Evolutionary conservation across 1,140 invertebrate species (phyloP).

Genomic region (Dendroctonus valens): DNA sequence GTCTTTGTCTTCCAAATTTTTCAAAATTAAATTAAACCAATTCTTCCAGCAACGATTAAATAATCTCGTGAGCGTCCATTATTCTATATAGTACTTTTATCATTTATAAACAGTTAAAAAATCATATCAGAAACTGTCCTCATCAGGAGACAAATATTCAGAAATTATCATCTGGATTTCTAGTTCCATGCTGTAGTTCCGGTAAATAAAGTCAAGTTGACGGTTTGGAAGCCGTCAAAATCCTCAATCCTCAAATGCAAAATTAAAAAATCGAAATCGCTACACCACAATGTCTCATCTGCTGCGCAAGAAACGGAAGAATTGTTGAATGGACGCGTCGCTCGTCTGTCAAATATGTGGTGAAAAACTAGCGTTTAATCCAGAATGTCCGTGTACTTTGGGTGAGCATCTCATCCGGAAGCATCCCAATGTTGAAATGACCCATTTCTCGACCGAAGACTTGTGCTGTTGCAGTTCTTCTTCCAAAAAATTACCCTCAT

Average conservation of each 20-base stretch:
- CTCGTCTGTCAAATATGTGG: slow-evolving; percentile 40
- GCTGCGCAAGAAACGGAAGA: slow-evolving; percentile 1
- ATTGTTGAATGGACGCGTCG: slow-evolving; percentile 27
- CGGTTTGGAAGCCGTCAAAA: slow-evolving; percentile 3
- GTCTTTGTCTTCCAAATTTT: too few species aligned
- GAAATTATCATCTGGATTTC: too few species aligned
- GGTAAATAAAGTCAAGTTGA: neutral
- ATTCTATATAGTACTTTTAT: too few species aligned
- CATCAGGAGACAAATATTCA: too few species aligned
- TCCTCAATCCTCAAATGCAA: slow-evolving; percentile 5
- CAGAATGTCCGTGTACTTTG: slow-evolving; percentile 33
- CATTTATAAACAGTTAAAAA: too few species aligned
- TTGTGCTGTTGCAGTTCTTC: slow-evolving; percentile 16
- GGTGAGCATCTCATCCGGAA: slow-evolving; percentile 37
- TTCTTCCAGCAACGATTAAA: too few species aligned
- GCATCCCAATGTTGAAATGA: slow-evolving; percentile 38
- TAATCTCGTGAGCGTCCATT: too few species aligned
- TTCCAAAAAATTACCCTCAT: slow-evolving; percentile 4
- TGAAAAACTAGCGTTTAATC: slow-evolving; percentile 36
- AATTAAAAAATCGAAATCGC: slow-evolving; percentile 1
- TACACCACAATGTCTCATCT: slow-evolving; percentile 9
- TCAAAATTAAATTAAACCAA: too few species aligned
- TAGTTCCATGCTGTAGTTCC: too few species aligned
- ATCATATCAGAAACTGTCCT: too few species aligned
- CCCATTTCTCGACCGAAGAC: slow-evolving; percentile 35